Evolutionary conservation across 2,797 vertebrate genomes (phyloP), one percentile per base, ranked within the genome.

Genomic region (Amphiprion clarkii): DNA sequence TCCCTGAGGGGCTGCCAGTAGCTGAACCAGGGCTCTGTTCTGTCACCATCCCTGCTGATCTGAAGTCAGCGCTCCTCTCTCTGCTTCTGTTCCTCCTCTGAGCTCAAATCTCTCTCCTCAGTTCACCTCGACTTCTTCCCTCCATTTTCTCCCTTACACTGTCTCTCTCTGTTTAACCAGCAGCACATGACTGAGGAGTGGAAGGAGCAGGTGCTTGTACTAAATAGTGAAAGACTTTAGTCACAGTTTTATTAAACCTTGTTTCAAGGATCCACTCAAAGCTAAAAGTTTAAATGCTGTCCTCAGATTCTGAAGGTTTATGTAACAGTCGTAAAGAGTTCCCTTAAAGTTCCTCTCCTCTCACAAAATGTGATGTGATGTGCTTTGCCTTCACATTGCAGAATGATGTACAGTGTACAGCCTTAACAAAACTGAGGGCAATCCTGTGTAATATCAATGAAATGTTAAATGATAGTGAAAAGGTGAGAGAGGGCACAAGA

Each of bases 1-100:
- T 77, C 81, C 83, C 77, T 52, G 61, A 75, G 71, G 78, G 82
- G 65, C 65, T 76, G 81, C 78, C 81, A 78, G 70, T 6, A 67
- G 60, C 76, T 87, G 85, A 90, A 87, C 40, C 68, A 83, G 84
- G 65, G 71, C 79, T 88, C 86, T 84, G 77, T 91, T 90, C 79
- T 65, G 48, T 27, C 69, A 13, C 60, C 63, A 40, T 70, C 67
- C 59, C 68, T 39, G 67, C 77, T 82, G 82, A 83, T 84, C 60
- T 58, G 56, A 78, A 84, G 80, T 63, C 79, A 70, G 62, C 4
- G 31, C 79, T 57, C 42, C 54, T 55, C 71, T 48, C 52, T 59
- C 60, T 61, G 44, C 11, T 48, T 60, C 46, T 63, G 36, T 62
- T n/a, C 25, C n/a, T 10, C 14, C 2, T 56, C 61, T 23, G 48